These are phyloP conservation scores for Pristiophorus japonicus DNA, from an alignment of 2,113 vertebrate genomes.

Conservation along the genomic window DNA sequence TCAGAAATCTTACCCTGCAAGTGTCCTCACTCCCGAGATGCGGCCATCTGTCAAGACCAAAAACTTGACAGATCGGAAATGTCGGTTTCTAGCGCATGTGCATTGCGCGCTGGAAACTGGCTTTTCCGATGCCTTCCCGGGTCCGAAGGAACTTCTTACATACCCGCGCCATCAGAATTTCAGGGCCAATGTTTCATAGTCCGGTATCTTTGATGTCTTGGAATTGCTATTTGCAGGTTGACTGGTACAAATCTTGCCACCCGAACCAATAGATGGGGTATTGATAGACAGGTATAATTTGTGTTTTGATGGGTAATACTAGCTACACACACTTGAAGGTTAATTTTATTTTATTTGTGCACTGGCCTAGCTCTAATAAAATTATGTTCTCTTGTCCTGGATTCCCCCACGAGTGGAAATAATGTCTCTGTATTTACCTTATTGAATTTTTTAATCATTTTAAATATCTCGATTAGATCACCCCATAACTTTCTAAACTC, in stretches of 20 bases:
- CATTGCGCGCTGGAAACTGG: too few species aligned
- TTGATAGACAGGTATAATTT: neutral
- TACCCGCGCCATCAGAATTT: too few species aligned
- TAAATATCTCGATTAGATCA: neutral
- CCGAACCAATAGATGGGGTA: neutral
- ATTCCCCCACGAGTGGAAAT: neutral
- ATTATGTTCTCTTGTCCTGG: neutral
- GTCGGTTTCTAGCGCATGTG: too few species aligned
- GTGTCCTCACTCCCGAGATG: too few species aligned
- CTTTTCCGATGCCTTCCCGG: too few species aligned
- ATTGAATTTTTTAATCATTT: neutral
- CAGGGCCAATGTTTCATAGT: neutral
- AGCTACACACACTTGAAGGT: neutral
- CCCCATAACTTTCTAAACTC: neutral
- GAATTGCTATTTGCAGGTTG: neutral
- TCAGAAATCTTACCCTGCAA: too few species aligned
- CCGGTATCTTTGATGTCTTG: neutral
- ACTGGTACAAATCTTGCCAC: neutral
- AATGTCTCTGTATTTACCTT: neutral
- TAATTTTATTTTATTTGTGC: neutral
- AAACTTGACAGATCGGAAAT: too few species aligned
- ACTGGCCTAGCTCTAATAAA: neutral
- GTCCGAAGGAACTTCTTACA: too few species aligned
- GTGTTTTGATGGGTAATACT: neutral
- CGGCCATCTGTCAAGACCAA: too few species aligned